A percentile compares a stretch with the other conserved stretches of the same genome.
phyloP scores from a whole-genome alignment of 2,797 vertebrate genomes.

The Dermochelys coriacea region DNA sequence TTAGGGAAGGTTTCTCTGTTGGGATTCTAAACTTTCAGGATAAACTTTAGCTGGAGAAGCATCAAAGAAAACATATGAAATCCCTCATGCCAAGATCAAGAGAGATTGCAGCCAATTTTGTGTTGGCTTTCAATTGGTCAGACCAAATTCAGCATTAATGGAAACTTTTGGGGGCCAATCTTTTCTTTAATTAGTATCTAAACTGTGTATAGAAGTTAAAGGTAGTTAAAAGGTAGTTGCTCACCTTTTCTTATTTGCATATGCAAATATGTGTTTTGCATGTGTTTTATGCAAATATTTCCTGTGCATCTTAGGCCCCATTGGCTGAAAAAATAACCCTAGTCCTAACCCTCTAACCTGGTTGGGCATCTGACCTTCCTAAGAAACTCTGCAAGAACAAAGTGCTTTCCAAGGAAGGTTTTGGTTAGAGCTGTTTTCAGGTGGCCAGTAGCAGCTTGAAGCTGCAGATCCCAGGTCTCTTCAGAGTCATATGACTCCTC shows the following conservation, averaged over 20 bases:
- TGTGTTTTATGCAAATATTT: not conserved
- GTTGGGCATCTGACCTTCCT: not conserved
- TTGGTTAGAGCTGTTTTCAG: not conserved
- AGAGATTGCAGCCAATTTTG: not conserved
- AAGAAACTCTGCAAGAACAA: not conserved
- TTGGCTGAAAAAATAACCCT: not conserved
- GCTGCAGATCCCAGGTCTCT: not conserved
- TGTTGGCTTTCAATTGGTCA: not conserved
- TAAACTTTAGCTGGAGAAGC: not conserved
- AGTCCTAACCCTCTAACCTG: not conserved
- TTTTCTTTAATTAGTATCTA: not conserved
- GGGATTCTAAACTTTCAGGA: not conserved
- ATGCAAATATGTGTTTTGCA: not conserved
- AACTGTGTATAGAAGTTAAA: not conserved
- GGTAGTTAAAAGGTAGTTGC: not conserved
- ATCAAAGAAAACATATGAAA: not conserved
- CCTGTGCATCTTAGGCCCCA: not conserved
- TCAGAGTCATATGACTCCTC: not conserved
- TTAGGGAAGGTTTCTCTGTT: not conserved
- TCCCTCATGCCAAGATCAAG: not conserved
- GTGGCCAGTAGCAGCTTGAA: not conserved
- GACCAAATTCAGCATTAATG: not conserved
- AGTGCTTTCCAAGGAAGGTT: not conserved
- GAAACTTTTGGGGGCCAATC: accelerated
- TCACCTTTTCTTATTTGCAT: not conserved